Conservation (phyloP, 2,888 invertebrate genomes). For the Diaprepes abbreviatus region DNA sequence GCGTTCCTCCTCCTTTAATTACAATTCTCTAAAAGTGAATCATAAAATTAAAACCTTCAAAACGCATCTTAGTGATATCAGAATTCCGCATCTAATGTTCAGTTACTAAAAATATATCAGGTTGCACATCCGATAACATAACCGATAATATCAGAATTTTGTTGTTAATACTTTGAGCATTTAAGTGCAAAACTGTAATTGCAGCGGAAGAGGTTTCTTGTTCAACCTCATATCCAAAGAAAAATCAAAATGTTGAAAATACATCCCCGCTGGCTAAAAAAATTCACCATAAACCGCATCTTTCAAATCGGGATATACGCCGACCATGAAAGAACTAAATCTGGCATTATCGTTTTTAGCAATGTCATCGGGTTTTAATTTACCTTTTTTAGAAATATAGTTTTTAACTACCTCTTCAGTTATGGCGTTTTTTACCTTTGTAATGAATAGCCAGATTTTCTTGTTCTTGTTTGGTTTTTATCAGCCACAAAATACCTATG, state of each 20-base stretch:
- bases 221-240: no score
- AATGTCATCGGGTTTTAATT: background rate
- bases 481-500: background rate
- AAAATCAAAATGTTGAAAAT: background rate
- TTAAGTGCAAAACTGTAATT: no score
- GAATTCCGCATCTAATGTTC: no score
- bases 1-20: no score
- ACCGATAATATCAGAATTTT: no score
- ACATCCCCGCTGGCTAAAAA: background rate
- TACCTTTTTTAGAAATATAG: background rate
- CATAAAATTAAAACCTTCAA: no score
- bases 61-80: no score
- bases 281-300: background rate
- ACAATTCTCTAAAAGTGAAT: no score
- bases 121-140: no score
- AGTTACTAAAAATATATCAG: no score
- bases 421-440: background rate
- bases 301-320: background rate
- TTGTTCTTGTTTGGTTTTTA: background rate
- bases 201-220: no score
- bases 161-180: no score
- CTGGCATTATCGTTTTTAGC: background rate
- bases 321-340: slow-evolving; percentile 5
- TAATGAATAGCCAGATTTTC: background rate
- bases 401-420: background rate